phyloP scores from a whole-genome alignment of 2,888 invertebrate genomes.

The Atethmia centrago region DNA sequence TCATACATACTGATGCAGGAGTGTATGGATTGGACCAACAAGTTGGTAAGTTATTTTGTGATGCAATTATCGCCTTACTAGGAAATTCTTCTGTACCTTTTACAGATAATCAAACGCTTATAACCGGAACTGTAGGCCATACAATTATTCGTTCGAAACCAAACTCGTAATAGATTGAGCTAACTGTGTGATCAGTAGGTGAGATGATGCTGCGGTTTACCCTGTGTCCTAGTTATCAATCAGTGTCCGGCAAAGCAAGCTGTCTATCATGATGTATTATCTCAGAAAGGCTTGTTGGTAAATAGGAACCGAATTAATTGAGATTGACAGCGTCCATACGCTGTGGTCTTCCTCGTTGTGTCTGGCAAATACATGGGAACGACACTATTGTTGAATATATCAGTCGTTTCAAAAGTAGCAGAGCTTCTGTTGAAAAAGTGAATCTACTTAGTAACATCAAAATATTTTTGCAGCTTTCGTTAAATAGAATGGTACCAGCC shows the following conservation, averaged over 20 bases:
- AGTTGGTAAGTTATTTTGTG: conserved; percentile 75
- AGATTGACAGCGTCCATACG: too few species aligned
- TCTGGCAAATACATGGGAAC: background rate
- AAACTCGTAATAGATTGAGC: background rate
- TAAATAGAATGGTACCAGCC: background rate
- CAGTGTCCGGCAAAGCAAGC: background rate
- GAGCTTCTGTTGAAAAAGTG: background rate
- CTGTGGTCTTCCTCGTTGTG: background rate
- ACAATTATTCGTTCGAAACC: background rate
- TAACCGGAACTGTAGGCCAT: background rate
- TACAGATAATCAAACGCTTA: too few species aligned
- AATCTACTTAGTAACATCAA: background rate
- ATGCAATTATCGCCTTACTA: background rate
- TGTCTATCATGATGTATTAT: background rate
- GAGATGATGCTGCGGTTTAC: background rate
- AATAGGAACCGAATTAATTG: background rate
- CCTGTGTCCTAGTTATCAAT: background rate
- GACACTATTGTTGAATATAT: background rate
- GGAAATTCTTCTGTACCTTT: background rate
- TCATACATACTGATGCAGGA: conserved; percentile 82
- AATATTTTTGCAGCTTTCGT: background rate
- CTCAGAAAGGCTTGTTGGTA: background rate
- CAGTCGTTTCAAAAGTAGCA: background rate
- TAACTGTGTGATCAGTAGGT: background rate
- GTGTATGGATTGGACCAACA: conserved; percentile 78